Evolutionary conservation across 2,888 invertebrate genomes (phyloP).

Genomic region (Epistrophe eligans): DNA sequence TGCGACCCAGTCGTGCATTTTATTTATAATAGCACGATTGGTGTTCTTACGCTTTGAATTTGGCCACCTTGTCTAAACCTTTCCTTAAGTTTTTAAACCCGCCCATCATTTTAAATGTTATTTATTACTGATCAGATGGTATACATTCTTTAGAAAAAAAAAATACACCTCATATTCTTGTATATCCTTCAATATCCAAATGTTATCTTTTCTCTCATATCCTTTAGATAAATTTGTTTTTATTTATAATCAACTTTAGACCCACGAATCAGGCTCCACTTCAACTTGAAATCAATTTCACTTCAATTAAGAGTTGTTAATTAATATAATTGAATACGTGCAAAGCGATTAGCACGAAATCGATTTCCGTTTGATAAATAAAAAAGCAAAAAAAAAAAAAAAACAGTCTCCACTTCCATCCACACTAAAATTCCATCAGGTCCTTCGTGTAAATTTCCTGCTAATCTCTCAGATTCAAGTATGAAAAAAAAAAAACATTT

Average conservation of each 20-base stretch:
- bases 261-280: not conserved
- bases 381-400: constrained; percentile 16
- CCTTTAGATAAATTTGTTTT: not conserved
- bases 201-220: not conserved
- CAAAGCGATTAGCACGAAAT: constrained; percentile 69
- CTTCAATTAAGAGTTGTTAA: constrained; percentile 73
- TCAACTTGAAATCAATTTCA: constrained; percentile 66
- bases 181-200: not conserved
- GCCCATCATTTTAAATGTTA: too few species aligned
- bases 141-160: too few species aligned
- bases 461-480: constrained; percentile 54
- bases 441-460: constrained; percentile 61
- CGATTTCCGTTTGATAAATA: constrained; percentile 62
- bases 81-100: too few species aligned
- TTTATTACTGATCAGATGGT: too few species aligned
- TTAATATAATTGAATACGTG: constrained; percentile 73
- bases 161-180: too few species aligned
- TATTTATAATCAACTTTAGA: not conserved
- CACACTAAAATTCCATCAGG: constrained; percentile 31
- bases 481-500: constrained; percentile 17
- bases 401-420: constrained; percentile 5
- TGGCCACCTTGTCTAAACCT: too few species aligned
- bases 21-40: too few species aligned
- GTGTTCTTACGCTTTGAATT: too few species aligned
- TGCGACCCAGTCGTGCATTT: too few species aligned